Base-by-base conservation (phyloP, 2,113 vertebrate genomes). In the Indicator maculatus region DNA sequence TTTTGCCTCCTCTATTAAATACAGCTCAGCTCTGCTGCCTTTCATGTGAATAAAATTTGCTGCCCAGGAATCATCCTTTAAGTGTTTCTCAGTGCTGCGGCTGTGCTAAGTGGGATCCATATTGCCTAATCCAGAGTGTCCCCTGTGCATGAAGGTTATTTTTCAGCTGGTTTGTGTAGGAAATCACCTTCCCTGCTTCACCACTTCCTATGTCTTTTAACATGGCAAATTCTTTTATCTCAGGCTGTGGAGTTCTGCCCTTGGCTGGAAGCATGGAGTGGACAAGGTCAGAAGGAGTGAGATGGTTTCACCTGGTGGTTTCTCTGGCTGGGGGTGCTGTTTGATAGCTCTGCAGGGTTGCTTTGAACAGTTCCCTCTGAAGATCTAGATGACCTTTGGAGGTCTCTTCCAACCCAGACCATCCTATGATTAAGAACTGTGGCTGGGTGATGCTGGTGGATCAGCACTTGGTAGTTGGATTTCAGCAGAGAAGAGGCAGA, bases 1-100 rank as follows among this genome's bases (percentile, higher is more conserved):
- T 67, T 93, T 89, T 90, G 63, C 88, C 90, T 63, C 73, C 73
- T 52, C 75, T 71, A 18, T 93, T 92, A 94, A 86, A 77, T 47
- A 67, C 3, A 86, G 79, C 79, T 88, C 83, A 60, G 79, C 83
- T 91, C 52, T 75, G 30, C 85, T 81, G 88, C 26, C 64, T 91
- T 76, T 39, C 85, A 61, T 69, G 80, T 2, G 0, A 83, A 71
- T 74, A 38, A 60, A 74, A 52, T 36, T 66, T 66, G 38, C 90
- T 74, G 81, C 65, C 6, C 20, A 93, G 90, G 88, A 95, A 83
- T 30, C 56, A 47, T 45, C 60, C 41, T 14, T 12, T 50, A 81
- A 66, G 31, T 39, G 1, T 55, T 75, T 85, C 53, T 30, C 16
- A 86, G n/a, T 16, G 47, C 78, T 66, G 36, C 1, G 55, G 71